Percentiles rank a stretch among this genome's conserved stretches.
Conservation (phyloP, 2,113 vertebrate genomes). For the Engystomops pustulosus region DNA sequence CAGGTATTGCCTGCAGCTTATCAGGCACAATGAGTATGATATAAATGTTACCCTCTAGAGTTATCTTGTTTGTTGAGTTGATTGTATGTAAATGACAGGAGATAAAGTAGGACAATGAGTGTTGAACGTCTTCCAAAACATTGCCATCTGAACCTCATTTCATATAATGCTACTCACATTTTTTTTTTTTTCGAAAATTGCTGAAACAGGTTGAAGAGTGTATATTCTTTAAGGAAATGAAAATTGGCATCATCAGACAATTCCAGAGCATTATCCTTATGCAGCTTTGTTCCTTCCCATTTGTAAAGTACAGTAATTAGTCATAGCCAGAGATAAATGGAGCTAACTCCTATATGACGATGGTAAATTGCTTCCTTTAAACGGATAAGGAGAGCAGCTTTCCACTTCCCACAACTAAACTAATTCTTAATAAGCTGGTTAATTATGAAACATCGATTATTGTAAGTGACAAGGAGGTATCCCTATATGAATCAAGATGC, state of each 20-base stretch:
- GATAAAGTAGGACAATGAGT: not conserved
- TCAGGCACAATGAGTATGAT: not conserved
- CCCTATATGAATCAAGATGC: not conserved
- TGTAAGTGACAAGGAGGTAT: not conserved
- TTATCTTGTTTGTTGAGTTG: not conserved
- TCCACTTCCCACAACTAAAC: slow-evolving; percentile 16
- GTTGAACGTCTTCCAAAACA: slow-evolving; percentile 20
- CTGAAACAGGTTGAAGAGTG: slow-evolving; percentile 7
- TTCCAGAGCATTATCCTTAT: slow-evolving; percentile 23
- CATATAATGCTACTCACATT: not conserved
- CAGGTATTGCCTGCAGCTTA: not conserved
- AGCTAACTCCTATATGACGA: not conserved
- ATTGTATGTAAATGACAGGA: slow-evolving; percentile 8
- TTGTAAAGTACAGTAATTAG: slow-evolving; percentile 28
- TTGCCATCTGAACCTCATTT: not conserved
- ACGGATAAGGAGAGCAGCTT: slow-evolving; percentile 11
- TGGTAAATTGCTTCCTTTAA: slow-evolving; percentile 25
- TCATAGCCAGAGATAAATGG: slow-evolving; percentile 27
- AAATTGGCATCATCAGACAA: slow-evolving; percentile 24
- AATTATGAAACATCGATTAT: slow-evolving; percentile 33
- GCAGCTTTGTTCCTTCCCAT: slow-evolving; percentile 1
- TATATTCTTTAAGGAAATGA: slow-evolving; percentile 12
- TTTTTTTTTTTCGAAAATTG: slow-evolving; percentile 5
- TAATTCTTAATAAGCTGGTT: slow-evolving; percentile 28
- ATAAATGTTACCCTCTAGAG: not conserved